Percentiles rank a stretch among this genome's conserved stretches.
Evolutionary conservation across 2,888 invertebrate genomes (phyloP).

Genomic region (Tenthredo distinguenda): DNA sequence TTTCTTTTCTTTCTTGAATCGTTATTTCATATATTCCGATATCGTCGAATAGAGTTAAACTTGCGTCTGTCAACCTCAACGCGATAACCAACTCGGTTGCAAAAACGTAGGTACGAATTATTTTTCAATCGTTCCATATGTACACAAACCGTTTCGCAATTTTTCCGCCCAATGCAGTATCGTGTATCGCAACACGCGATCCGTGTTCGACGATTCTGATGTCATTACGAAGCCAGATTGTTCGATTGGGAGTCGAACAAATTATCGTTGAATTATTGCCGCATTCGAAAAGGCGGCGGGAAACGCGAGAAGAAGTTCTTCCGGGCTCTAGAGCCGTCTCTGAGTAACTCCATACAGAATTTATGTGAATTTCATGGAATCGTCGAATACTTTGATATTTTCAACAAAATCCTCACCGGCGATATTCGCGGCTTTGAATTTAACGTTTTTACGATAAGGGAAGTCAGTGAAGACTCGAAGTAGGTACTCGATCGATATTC

Average conservation of each 20-base stretch:
- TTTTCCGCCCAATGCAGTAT: conserved; percentile 15
- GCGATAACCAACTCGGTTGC: background rate
- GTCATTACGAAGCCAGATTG: conserved; percentile 30
- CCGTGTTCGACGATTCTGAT: conserved; percentile 38
- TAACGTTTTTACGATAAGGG: background rate
- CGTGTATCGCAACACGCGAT: conserved; percentile 26
- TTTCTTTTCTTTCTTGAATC: background rate
- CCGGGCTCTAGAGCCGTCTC: background rate
- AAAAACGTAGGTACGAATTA: background rate
- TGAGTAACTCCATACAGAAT: background rate
- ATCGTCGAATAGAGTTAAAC: background rate
- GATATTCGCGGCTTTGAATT: background rate
- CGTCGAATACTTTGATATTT: background rate
- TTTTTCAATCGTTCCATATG: background rate
- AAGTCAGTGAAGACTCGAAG: background rate
- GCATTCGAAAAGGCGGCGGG: background rate
- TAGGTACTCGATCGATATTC: background rate
- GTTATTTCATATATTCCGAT: background rate
- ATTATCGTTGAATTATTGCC: conserved; percentile 33
- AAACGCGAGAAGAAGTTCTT: background rate
- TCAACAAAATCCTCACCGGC: background rate
- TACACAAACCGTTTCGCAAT: background rate
- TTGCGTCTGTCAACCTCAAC: background rate
- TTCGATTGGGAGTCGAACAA: background rate
- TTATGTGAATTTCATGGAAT: background rate